Evolutionary conservation across 2,113 vertebrate species (phyloP).

Genomic region (Platysteira castanea): DNA sequence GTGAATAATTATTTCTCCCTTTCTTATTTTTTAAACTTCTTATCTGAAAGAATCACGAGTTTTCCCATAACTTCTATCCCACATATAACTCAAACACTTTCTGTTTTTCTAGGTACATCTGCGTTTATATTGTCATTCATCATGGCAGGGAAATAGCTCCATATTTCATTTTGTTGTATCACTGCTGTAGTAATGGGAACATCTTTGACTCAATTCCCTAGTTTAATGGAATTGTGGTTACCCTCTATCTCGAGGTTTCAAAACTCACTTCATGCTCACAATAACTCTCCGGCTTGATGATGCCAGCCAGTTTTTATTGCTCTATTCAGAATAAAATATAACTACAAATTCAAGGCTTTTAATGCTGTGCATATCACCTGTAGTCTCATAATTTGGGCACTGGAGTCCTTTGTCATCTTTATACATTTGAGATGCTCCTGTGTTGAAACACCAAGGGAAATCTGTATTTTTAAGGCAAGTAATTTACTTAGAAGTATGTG

Average conservation of each 20-base stretch:
- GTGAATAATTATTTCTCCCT: neutral
- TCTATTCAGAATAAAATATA: conserved; percentile 69
- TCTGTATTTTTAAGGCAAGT: conserved; percentile 61
- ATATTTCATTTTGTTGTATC: conserved; percentile 57
- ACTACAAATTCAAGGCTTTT: conserved; percentile 42
- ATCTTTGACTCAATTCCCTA: conserved; percentile 56
- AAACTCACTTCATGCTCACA: conserved; percentile 64
- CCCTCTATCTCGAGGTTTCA: conserved; percentile 58
- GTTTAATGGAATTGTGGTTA: conserved; percentile 61
- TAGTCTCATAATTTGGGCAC: conserved; percentile 48
- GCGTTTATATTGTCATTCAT: neutral
- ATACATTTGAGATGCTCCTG: conserved; percentile 16
- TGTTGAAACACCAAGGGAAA: conserved; percentile 61
- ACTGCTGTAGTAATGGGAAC: neutral
- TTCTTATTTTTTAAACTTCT: neutral
- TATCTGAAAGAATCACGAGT: neutral
- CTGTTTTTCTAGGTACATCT: conserved; percentile 12
- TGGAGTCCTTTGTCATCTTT: conserved; percentile 65
- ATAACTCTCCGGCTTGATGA: conserved; percentile 67
- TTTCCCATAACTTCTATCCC: neutral
- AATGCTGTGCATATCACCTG: conserved; percentile 61
- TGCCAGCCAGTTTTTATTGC: conserved; percentile 66
- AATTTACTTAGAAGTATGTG: conserved; percentile 59
- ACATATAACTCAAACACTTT: neutral
- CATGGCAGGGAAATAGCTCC: neutral